A percentile compares a stretch with the other conserved stretches of the same genome.
Conservation (phyloP, 2,888 invertebrate species). For the Trilocha varians region DNA sequence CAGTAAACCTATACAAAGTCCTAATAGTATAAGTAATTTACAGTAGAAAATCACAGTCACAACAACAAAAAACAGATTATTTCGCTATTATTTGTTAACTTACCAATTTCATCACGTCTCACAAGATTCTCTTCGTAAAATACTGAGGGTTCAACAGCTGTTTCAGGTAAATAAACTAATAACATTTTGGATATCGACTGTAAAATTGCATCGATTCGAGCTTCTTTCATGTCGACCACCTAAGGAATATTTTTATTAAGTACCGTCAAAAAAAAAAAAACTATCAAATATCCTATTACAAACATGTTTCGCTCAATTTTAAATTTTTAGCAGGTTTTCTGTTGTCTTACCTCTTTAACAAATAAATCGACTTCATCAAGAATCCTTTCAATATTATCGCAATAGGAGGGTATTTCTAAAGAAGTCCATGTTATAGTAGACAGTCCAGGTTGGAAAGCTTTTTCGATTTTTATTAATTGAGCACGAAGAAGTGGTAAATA, state of each 20-base stretch:
- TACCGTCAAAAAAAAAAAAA: slow-evolving; percentile 4
- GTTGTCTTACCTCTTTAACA: slow-evolving; percentile 71
- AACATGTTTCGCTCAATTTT: too few relatives aligned
- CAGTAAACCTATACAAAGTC: too few relatives aligned
- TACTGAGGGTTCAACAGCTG: slow-evolving; percentile 74
- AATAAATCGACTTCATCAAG: slow-evolving; percentile 78
- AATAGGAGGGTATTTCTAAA: slow-evolving; percentile 78
- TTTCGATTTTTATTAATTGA: slow-evolving; percentile 78
- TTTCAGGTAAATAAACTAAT: slow-evolving; percentile 76
- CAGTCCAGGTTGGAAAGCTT: slow-evolving; percentile 81
- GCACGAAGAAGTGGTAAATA: slow-evolving; percentile 81
- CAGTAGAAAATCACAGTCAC: neutral
- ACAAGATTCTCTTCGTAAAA: slow-evolving; percentile 77
- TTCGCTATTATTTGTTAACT: slow-evolving; percentile 6
- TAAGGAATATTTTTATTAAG: slow-evolving; percentile 20
- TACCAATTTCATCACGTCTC: slow-evolving; percentile 67
- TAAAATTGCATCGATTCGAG: slow-evolving; percentile 80
- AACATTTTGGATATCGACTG: slow-evolving; percentile 74
- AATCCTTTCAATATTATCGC: slow-evolving; percentile 66
- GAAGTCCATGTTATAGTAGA: slow-evolving; percentile 89
- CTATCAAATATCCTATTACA: too few relatives aligned
- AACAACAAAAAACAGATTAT: neutral
- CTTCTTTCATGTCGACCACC: slow-evolving; percentile 83
- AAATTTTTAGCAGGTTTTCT: too few relatives aligned
- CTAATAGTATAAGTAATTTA: too few relatives aligned